Conservation (phyloP, 2,888 invertebrate genomes). For the Eledone cirrhosa region DNA sequence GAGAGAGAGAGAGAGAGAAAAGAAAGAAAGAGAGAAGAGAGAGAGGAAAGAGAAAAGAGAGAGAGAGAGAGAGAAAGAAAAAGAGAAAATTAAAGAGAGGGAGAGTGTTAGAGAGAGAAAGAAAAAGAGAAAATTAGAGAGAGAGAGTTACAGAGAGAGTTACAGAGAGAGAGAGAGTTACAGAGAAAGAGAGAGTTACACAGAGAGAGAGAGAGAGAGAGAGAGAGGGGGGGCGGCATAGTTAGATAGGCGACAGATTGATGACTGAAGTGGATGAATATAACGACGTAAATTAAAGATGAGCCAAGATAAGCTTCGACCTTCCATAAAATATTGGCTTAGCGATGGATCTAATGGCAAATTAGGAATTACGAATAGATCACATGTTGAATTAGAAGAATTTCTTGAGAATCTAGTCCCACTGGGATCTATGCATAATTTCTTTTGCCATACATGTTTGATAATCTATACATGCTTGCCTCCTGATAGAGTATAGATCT, state of each 20-base stretch:
- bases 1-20: conserved; percentile 18
- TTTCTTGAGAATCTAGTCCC: background rate
- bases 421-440: background rate
- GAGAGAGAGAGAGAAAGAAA: conserved; percentile 26
- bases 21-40: conserved; percentile 34
- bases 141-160: background rate
- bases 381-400: background rate
- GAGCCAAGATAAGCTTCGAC: conserved; percentile 3
- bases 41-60: conserved; percentile 34
- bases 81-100: background rate
- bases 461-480: conserved; percentile 14
- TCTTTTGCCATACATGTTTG: too few relatives aligned
- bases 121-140: background rate
- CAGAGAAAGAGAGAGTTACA: background rate
- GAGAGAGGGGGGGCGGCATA: background rate
- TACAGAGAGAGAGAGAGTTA: background rate
- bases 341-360: background rate
- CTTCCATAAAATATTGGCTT: conserved; percentile 30
- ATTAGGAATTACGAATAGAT: conserved; percentile 1
- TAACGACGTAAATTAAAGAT: too few relatives aligned
- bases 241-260: too few relatives aligned
- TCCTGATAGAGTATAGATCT: conserved; percentile 33
- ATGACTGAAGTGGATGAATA: too few relatives aligned
- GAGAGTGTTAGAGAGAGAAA: background rate
- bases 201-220: background rate